Evolutionary conservation across 1,140 invertebrate genomes (phyloP), one percentile per base, ranked within the genome.

Genomic region (Heliconius hewitsoni): DNA sequence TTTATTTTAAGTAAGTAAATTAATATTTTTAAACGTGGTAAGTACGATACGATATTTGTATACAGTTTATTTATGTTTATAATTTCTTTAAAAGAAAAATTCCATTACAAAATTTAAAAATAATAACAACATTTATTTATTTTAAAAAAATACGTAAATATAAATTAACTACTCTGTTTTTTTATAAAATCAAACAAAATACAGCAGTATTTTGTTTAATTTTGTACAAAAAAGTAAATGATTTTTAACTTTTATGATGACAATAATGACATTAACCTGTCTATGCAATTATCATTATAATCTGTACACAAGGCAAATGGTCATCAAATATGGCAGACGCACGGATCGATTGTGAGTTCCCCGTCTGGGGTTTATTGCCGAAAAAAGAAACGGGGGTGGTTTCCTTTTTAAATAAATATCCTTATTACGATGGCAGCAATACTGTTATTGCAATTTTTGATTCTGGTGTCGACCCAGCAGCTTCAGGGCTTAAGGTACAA

Each of bases 401-500:
- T 42, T 96, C 96, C 77, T 99, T 99, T 95, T 89, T 99, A 34
- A 96, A 96, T 83, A 99, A 99, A 95, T 97, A 99, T 95, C 98
- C 98, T 0, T 95, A 97, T 80, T 99, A 98, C 94, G 98, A 99
- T 96, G 99, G 99, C 11, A 96, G 98, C 90, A 97, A 97, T 89
- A 96, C 98, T 50, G 95, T 97, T 83, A 99, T 99, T 90, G 99
- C 98, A 60, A 98, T 99, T 90, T 97, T 99, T 81, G 99, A 99
- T 95, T 99, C 98, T 46, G 99, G 99, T 23, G 97, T 99, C 78
- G 99, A 99, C 96, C 99, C 99, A 55, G 98, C 98, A 71, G 98
- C 98, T 19, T 96, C 97, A 78, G 99, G 99, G 79, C 96, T 99
- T 85, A 97, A 99, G 97, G 98, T 99, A 96, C 95, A 91, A 89